phyloP scores from a whole-genome alignment of 1,140 invertebrate species.

The Papilio polytes region DNA sequence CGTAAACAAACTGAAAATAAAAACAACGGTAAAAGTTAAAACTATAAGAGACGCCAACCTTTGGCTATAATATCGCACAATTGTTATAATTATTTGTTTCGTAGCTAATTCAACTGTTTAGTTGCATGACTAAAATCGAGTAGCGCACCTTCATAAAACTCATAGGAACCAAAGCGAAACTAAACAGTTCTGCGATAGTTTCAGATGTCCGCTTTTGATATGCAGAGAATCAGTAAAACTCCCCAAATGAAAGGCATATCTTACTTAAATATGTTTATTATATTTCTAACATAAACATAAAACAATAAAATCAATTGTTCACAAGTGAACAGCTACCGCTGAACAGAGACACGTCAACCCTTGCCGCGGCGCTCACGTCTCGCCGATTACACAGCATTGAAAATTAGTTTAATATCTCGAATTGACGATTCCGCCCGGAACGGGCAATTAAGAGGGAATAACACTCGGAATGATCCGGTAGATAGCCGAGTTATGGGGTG shows the following conservation, averaged over 20 bases:
- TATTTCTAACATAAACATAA: neutral
- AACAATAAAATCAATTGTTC: neutral
- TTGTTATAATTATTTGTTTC: too few relatives aligned
- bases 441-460: conserved; percentile 80
- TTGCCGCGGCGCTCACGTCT: conserved; percentile 54
- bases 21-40: neutral
- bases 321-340: neutral
- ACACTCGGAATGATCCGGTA: conserved; percentile 71
- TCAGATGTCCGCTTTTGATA: too few relatives aligned
- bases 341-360: conserved; percentile 5
- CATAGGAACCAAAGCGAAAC: too few relatives aligned
- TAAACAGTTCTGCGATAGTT: too few relatives aligned
- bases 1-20: neutral
- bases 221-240: too few relatives aligned
- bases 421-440: conserved; percentile 76
- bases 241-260: too few relatives aligned
- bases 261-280: neutral
- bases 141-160: too few relatives aligned
- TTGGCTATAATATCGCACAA: too few relatives aligned
- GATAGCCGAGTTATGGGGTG: conserved; percentile 80
- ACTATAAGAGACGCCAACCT: neutral
- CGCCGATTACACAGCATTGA: conserved; percentile 76
- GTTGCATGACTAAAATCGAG: too few relatives aligned
- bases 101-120: too few relatives aligned
- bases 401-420: conserved; percentile 82